Conservation (phyloP, 1,140 invertebrate species). For the Drosophila triauraria region DNA sequence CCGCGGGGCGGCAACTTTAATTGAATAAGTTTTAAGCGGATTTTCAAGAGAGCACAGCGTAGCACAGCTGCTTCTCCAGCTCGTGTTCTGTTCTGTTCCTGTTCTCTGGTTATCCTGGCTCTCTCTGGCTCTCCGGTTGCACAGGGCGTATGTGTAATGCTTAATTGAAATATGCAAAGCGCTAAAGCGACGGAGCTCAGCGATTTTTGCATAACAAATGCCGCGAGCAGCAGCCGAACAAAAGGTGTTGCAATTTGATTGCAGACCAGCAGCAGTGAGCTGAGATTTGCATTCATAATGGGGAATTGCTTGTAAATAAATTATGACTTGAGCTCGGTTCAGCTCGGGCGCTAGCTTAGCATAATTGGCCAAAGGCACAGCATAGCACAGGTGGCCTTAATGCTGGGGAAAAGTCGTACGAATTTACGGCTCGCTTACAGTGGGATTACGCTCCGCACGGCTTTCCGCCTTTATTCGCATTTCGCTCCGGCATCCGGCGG, state of each 20-base stretch:
- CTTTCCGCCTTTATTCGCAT: background rate
- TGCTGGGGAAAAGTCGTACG: background rate
- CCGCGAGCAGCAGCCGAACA: conserved; percentile 15
- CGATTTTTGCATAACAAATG: conserved; percentile 78
- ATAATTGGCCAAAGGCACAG: conserved; percentile 16
- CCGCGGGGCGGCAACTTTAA: conserved; percentile 65
- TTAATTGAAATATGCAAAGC: conserved; percentile 75
- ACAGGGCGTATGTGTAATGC: conserved; percentile 68
- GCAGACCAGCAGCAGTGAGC: conserved; percentile 39
- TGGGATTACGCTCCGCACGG: background rate
- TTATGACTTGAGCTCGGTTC: conserved; percentile 45
- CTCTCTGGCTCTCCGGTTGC: background rate
- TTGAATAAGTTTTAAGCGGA: conserved; percentile 84
- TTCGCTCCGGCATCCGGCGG: background rate
- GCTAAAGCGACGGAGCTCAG: conserved; percentile 49
- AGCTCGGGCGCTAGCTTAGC: conserved; percentile 34
- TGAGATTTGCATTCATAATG: conserved; percentile 75
- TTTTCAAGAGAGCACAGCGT: conserved; percentile 42
- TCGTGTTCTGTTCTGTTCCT: too few species aligned
- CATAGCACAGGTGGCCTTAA: conserved; percentile 1
- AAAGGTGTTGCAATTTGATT: conserved; percentile 78
- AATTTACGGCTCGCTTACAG: conserved; percentile 4
- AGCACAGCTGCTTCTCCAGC: conserved; percentile 14
- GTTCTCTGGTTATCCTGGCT: background rate
- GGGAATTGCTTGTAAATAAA: conserved; percentile 55